These are phyloP conservation scores for Clanis bilineata DNA, from an alignment of 2,888 invertebrate species.

Conservation along the genomic window DNA sequence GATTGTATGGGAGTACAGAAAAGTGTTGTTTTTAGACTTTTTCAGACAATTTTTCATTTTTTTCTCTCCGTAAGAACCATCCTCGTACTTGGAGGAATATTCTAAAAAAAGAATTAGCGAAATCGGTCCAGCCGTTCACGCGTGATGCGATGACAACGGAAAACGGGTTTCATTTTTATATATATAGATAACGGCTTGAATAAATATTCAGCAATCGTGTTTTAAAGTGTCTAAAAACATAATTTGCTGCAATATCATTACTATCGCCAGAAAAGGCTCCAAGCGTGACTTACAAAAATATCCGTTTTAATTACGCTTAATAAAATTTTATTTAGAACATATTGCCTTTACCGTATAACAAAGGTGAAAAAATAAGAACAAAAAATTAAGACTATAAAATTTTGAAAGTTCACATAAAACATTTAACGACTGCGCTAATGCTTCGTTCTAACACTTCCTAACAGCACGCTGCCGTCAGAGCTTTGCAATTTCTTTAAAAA, in stretches of 20 bases:
- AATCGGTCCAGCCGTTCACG: no score
- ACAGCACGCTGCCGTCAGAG: slow-evolving; percentile 32
- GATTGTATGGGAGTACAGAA: no score
- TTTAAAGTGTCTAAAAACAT: neutral
- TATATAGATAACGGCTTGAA: neutral
- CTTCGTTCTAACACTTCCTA: slow-evolving; percentile 40
- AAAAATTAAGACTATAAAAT: slow-evolving; percentile 25
- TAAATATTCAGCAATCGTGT: neutral
- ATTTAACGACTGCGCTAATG: slow-evolving; percentile 35
- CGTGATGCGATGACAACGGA: no score
- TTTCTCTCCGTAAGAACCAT: no score
- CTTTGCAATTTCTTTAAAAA: slow-evolving; percentile 53
- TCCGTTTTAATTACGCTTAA: neutral
- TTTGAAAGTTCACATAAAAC: slow-evolving; percentile 46
- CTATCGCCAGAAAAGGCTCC: neutral
- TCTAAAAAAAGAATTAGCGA: no score
- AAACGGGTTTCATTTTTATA: no score
- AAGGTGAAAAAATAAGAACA: slow-evolving; percentile 13
- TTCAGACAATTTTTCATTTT: no score
- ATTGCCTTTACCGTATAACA: slow-evolving; percentile 11
- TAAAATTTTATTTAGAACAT: slow-evolving; percentile 8
- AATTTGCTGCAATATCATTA: neutral
- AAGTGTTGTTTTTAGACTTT: no score
- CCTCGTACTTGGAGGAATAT: no score
- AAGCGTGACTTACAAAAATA: slow-evolving; percentile 3